A percentile compares a stretch with the other conserved stretches of the same genome.
Evolutionary conservation across 2,797 vertebrate species (phyloP).

Genomic region (Enteromius fasciolatus): DNA sequence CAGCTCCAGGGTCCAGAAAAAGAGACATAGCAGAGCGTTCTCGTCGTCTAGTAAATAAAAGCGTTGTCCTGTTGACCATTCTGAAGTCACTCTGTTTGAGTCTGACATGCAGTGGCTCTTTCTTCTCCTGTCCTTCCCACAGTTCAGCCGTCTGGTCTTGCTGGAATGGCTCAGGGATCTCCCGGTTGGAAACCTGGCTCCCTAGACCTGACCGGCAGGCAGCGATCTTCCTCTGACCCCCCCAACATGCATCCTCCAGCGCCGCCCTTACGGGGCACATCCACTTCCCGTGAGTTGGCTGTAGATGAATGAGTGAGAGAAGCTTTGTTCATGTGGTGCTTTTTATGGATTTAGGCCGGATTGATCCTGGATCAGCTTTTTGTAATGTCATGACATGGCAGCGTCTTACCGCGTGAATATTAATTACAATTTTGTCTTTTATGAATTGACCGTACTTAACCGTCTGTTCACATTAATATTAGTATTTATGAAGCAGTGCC

Average conservation of each 20-base stretch:
- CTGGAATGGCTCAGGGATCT: slow-evolving; percentile 80
- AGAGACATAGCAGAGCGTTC: background rate
- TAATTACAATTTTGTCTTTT: background rate
- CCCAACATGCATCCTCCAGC: slow-evolving; percentile 96
- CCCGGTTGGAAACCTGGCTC: slow-evolving; percentile 89
- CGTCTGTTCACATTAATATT: background rate
- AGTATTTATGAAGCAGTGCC: background rate
- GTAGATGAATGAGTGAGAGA: background rate
- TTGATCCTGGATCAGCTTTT: slow-evolving; percentile 1
- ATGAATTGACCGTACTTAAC: background rate
- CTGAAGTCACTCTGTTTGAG: background rate
- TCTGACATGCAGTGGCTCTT: background rate
- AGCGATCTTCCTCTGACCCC: slow-evolving; percentile 97
- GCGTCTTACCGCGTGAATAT: background rate
- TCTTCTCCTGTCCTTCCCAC: slow-evolving; percentile 29
- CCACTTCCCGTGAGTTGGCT: slow-evolving; percentile 84
- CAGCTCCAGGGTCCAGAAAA: slow-evolving; percentile 42
- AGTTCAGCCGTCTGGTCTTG: slow-evolving; percentile 86
- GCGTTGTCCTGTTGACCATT: slow-evolving; percentile 1
- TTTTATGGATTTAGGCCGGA: background rate
- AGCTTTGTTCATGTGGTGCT: background rate
- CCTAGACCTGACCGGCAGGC: slow-evolving; percentile 87
- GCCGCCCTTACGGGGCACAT: slow-evolving; percentile 87
- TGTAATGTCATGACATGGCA: background rate
- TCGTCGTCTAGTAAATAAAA: slow-evolving; percentile 34